Evolutionary conservation across 2,797 vertebrate genomes (phyloP).

Genomic region (Arremon aurantiirostris): DNA sequence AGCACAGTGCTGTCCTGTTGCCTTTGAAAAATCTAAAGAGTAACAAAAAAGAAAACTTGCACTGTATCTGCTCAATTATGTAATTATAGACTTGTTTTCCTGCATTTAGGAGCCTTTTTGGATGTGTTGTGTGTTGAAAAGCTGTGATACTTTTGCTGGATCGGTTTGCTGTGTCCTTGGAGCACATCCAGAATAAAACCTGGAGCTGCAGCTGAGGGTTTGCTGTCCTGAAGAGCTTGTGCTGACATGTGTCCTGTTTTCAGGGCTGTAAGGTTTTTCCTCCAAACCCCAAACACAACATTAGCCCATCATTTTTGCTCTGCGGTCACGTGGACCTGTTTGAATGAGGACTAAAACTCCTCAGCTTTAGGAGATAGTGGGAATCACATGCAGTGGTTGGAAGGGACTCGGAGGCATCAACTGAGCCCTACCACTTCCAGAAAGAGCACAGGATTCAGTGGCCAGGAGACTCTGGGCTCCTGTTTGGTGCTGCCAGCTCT

Average conservation of each 20-base stretch:
- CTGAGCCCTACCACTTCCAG: neutral
- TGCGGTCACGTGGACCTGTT: neutral
- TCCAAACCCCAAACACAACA: neutral
- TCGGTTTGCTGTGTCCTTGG: neutral
- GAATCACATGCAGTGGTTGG: neutral
- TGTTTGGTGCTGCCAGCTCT: neutral
- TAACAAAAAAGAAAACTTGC: slow-evolving; percentile 78
- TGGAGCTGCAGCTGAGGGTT: neutral
- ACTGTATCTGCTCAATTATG: slow-evolving; percentile 75
- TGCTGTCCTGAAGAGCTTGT: neutral
- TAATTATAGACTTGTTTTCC: slow-evolving; percentile 77
- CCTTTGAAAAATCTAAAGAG: slow-evolving; percentile 76
- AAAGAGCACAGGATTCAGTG: neutral
- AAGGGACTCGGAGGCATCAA: neutral
- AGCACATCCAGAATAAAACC: neutral
- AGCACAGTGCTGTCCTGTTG: slow-evolving; percentile 77
- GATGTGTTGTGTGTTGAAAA: slow-evolving; percentile 41
- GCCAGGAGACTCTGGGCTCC: neutral
- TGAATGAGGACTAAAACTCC: neutral
- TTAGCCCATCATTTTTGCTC: neutral
- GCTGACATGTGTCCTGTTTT: neutral
- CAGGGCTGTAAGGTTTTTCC: neutral
- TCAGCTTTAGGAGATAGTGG: neutral
- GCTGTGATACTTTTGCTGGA: neutral
- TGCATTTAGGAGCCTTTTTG: slow-evolving; percentile 70